These are phyloP conservation scores for Bombyx mandarina DNA, from an alignment of 1,140 invertebrate genomes.

Conservation along the genomic window DNA sequence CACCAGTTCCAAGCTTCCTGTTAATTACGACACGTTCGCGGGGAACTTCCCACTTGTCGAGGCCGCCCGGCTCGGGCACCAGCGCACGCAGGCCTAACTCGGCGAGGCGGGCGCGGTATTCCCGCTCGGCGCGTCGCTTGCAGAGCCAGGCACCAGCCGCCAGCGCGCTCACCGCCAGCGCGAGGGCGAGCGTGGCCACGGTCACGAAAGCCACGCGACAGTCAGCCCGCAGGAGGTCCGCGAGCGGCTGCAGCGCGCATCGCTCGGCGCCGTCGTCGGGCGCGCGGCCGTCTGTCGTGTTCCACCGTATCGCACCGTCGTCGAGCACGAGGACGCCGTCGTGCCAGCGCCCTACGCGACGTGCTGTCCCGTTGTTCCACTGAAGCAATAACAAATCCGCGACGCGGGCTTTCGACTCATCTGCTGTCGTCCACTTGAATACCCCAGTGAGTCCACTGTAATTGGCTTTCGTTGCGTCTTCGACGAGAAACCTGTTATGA, in stretches of 20 bases:
- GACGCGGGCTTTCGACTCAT: constrained; percentile 14
- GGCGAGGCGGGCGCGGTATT: constrained; percentile 77
- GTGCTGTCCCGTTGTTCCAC: constrained; percentile 12
- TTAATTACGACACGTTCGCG: constrained; percentile 87
- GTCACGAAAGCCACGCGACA: constrained; percentile 83
- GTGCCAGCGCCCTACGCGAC: constrained; percentile 7
- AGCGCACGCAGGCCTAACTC: constrained; percentile 81
- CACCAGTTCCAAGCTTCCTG: constrained; percentile 88
- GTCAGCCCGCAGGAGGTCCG: constrained; percentile 74
- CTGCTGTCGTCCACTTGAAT: constrained; percentile 12
- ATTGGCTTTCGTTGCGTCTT: constrained; percentile 3
- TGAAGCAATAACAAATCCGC: constrained; percentile 19
- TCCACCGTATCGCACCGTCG: constrained; percentile 64
- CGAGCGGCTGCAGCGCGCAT: constrained; percentile 77
- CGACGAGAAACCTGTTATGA: constrained; percentile 8
- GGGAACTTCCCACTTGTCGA: constrained; percentile 90
- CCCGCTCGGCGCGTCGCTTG: constrained; percentile 81
- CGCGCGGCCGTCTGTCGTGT: constrained; percentile 66
- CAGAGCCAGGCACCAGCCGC: constrained; percentile 73
- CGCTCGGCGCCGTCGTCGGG: constrained; percentile 79
- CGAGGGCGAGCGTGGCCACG: constrained; percentile 71
- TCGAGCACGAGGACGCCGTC: constrained; percentile 6
- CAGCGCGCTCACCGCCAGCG: constrained; percentile 77
- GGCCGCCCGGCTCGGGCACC: constrained; percentile 68
- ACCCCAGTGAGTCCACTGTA: constrained; percentile 11